Evolutionary conservation across 2,888 invertebrate genomes (phyloP).

Genomic region (Aricia artaxerxes): DNA sequence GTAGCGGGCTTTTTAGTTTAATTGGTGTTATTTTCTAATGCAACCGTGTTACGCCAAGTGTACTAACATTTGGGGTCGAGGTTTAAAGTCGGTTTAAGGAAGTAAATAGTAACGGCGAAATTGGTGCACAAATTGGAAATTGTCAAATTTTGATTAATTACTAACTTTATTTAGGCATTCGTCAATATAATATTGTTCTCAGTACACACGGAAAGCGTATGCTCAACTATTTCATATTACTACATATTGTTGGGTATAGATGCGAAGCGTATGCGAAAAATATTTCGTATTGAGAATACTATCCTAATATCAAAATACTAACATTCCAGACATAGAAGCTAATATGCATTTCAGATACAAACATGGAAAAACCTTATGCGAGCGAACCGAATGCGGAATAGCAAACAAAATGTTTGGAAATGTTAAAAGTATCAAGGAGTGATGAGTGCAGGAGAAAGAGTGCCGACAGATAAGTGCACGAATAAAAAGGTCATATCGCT

Average conservation of each 20-base stretch:
- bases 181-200: not conserved
- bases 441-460: constrained; percentile 48
- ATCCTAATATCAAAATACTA: constrained; percentile 5
- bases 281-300: not conserved
- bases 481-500: constrained; percentile 74
- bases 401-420: constrained; percentile 25
- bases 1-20: constrained; percentile 73
- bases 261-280: not conserved
- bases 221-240: not conserved
- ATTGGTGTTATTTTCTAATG: constrained; percentile 59
- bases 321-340: constrained; percentile 10
- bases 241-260: not conserved
- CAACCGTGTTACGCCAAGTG: constrained; percentile 41
- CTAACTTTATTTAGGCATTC: not conserved
- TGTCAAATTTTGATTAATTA: not conserved
- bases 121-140: not conserved
- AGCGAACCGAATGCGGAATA: constrained; percentile 8
- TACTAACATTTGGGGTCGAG: constrained; percentile 16
- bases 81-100: not conserved
- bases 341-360: constrained; percentile 19
- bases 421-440: constrained; percentile 20
- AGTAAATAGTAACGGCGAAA: not conserved
- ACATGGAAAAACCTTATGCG: constrained; percentile 5
- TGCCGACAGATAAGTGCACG: constrained; percentile 74
- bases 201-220: not conserved